Conservation (phyloP, 1,140 invertebrate species). For the Heliothis subflexa region DNA sequence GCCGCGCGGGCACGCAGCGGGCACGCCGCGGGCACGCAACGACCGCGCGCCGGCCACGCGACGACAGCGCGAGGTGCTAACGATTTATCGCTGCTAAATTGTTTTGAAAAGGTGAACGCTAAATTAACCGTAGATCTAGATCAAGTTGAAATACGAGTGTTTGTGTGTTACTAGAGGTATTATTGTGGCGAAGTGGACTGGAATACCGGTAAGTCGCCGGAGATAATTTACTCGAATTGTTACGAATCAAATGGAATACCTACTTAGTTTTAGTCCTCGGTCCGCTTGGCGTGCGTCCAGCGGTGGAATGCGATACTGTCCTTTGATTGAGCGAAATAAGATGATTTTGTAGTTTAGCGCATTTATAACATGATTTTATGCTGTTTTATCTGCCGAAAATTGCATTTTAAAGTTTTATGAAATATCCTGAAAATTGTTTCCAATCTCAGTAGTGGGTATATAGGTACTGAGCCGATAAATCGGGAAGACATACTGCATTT, state of each 20-base stretch:
- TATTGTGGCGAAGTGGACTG: slow-evolving; percentile 5
- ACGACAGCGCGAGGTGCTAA: slow-evolving; percentile 59
- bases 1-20: slow-evolving; percentile 52
- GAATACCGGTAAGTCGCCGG: slow-evolving; percentile 5
- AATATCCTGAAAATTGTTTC: too few relatives aligned
- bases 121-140: slow-evolving; percentile 61
- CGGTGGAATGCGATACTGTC: not conserved
- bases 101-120: slow-evolving; percentile 72
- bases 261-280: not conserved
- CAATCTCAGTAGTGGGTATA: too few relatives aligned
- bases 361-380: too few relatives aligned
- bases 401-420: too few relatives aligned
- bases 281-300: not conserved
- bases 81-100: slow-evolving; percentile 71
- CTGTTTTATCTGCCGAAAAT: too few relatives aligned
- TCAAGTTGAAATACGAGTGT: slow-evolving; percentile 40
- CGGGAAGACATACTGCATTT: too few relatives aligned
- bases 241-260: slow-evolving; percentile 1
- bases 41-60: slow-evolving; percentile 49
- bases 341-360: too few relatives aligned
- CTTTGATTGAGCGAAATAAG: not conserved
- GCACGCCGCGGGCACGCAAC: slow-evolving; percentile 53
- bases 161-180: slow-evolving; percentile 31
- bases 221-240: slow-evolving; percentile 4
- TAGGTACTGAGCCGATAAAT: too few relatives aligned